Base-by-base conservation (phyloP, 1,140 invertebrate genomes). In the Zaprionus camerounensis region DNA sequence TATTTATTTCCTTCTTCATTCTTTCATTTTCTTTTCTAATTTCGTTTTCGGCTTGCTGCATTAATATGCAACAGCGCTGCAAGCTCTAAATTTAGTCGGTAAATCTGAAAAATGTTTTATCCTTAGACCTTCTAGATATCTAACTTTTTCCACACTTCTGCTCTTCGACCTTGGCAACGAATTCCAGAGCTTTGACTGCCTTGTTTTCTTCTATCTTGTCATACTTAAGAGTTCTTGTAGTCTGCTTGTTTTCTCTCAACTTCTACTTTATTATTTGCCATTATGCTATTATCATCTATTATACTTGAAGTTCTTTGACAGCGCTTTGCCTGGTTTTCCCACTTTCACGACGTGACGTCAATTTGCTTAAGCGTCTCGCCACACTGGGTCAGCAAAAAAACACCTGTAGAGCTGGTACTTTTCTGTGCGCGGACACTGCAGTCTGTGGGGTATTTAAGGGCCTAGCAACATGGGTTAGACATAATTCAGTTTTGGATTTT, bases 11-110 rank as follows among this genome's bases (percentile, higher is more conserved):
- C 24, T 58, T 78, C n/a, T 70, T 56, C 9, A 56, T 56, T 58
- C 41, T 53, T 63, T 65, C 69, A 69, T 81, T 75, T 79, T 74
- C 53, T 57, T 56, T 62, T 72, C 75, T 85, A 78, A 67, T 82
- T 86, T 85, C 36, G 44, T 69, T 80, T 81, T 53, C 13, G 53
- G 49, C 26, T 28, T 38, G 46, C 17, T 71, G 68, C 68, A 71
- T 71, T 63, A 71, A 38, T 56, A 71, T 56, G 68, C 58, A 63
- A 31, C 26, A 31, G 36, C 34, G 24, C 44, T 65, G 28, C 34
- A 17, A 7, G 34, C 24, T 22, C 17, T 22, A 20, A 49, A 49
- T 12, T 51, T 13, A 51, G 20, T 11, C 22, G 0, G 20, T 5
- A 51, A 22, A 12, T 51, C 11, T 51, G 46, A 9, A 13, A 24